Percentiles rank a stretch among this genome's conserved stretches.
Conservation (phyloP, 2,113 vertebrate species). For the Diadophis punctatus region DNA sequence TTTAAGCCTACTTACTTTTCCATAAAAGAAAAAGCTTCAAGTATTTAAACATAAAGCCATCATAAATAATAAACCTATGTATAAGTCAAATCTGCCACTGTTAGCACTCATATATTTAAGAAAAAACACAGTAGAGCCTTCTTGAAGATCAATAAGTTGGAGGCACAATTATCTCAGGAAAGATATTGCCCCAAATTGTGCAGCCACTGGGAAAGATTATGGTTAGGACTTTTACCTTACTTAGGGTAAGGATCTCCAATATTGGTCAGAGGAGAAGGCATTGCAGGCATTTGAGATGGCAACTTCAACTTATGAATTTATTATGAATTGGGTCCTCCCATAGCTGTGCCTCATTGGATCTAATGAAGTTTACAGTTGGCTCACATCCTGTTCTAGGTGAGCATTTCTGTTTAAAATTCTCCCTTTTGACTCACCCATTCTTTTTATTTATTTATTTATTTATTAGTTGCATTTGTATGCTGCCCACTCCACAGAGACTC, state of each 20-base stretch:
- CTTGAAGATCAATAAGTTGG: neutral
- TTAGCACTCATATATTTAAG: neutral
- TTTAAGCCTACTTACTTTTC: neutral
- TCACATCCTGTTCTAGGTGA: neutral
- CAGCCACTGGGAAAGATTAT: neutral
- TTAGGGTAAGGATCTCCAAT: neutral
- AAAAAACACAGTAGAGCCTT: neutral
- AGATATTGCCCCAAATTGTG: neutral
- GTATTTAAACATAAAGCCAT: neutral
- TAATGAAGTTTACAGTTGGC: neutral
- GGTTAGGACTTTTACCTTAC: neutral
- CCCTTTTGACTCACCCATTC: neutral
- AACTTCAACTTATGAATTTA: neutral
- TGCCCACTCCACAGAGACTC: too few relatives aligned
- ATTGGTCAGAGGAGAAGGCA: neutral
- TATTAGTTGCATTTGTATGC: too few relatives aligned
- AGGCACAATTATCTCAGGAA: neutral
- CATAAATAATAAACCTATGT: neutral
- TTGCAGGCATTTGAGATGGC: neutral
- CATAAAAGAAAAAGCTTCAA: neutral
- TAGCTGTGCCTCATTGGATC: neutral
- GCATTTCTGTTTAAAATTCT: neutral
- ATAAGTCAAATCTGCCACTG: neutral
- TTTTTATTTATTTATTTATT: too few relatives aligned
- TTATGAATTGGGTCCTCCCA: neutral